Evolutionary conservation across 1,140 invertebrate genomes (phyloP).

Genomic region (Teleogryllus occipitalis): DNA sequence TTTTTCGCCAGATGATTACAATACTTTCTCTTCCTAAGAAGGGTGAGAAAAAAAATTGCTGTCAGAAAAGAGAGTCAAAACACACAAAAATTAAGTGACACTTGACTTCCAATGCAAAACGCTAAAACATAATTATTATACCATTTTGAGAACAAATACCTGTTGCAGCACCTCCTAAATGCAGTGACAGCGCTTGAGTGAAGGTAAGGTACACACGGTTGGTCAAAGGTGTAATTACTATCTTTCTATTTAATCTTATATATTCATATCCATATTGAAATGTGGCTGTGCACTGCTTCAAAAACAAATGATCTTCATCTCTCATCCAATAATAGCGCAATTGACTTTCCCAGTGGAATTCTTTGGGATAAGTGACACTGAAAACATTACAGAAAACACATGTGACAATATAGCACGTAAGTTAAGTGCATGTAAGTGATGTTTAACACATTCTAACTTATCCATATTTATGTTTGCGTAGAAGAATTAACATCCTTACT

Average conservation of each 20-base stretch:
- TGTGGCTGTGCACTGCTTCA: constrained; percentile 67
- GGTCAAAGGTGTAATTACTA: constrained; percentile 85
- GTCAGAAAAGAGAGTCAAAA: too few relatives aligned
- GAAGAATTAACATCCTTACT: too few relatives aligned
- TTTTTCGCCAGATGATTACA: too few relatives aligned
- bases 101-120: neutral
- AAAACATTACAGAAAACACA: constrained; percentile 17
- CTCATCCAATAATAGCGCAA: constrained; percentile 85
- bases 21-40: too few relatives aligned
- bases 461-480: too few relatives aligned
- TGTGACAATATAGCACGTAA: neutral
- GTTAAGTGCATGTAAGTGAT: too few relatives aligned
- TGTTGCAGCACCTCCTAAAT: constrained; percentile 77
- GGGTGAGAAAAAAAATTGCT: too few relatives aligned
- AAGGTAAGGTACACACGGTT: constrained; percentile 87
- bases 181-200: constrained; percentile 84
- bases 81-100: neutral
- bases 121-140: neutral
- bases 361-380: constrained; percentile 68
- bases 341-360: constrained; percentile 91
- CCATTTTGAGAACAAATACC: constrained; percentile 35
- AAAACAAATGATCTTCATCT: constrained; percentile 66
- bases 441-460: too few relatives aligned
- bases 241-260: constrained; percentile 81
- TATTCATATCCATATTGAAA: constrained; percentile 92